These are phyloP conservation scores for Nothocercus julius DNA, from an alignment of 2,113 vertebrate species.

Conservation along the genomic window DNA sequence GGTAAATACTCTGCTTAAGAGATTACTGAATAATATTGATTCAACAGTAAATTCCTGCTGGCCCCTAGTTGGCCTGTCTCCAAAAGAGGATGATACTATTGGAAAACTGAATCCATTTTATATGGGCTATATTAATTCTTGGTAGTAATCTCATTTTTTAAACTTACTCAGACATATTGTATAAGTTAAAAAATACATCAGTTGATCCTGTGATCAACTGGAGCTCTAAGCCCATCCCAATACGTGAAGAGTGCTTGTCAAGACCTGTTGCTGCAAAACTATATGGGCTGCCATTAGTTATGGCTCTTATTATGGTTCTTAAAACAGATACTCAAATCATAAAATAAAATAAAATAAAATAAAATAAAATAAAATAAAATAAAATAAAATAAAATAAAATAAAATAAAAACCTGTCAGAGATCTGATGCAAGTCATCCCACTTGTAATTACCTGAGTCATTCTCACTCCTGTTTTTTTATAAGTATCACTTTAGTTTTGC, in stretches of 20 bases:
- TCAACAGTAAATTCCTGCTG: background rate
- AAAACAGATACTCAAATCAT: background rate
- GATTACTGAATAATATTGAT: background rate
- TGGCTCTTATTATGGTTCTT: background rate
- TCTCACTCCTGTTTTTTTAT: background rate
- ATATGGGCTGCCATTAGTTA: background rate
- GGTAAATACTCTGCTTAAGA: background rate
- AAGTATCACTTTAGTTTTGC: background rate
- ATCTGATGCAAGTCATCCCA: background rate
- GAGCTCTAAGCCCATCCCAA: background rate
- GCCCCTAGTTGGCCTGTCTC: background rate
- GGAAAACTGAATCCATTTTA: background rate
- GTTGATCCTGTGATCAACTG: background rate
- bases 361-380: background rate
- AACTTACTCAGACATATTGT: background rate
- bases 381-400: too few relatives aligned
- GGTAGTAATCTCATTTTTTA: background rate
- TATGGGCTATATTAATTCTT: background rate
- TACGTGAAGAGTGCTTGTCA: background rate
- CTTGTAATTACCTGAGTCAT: background rate
- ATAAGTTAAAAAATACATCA: slow-evolving; percentile 1
- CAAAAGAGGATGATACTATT: background rate
- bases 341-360: background rate
- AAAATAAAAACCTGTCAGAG: background rate
- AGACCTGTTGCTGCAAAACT: background rate